These are phyloP conservation scores for Sarcophaga subvicina DNA, from an alignment of 2,888 invertebrate genomes.

Conservation along the genomic window DNA sequence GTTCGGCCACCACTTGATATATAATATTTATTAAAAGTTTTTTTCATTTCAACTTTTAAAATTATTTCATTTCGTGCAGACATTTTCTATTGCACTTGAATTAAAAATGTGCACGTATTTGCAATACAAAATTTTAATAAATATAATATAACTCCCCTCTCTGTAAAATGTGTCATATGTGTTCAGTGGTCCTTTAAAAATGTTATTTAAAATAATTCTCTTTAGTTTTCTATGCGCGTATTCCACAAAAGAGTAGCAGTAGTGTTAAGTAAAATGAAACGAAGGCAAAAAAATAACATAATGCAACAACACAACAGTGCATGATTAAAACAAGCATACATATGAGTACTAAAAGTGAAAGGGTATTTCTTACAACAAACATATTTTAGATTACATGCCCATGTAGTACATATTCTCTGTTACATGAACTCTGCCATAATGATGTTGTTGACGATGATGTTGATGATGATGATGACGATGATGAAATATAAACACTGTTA, in stretches of 20 bases:
- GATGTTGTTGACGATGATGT: not conserved
- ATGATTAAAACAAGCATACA: not conserved
- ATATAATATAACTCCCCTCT: too few relatives aligned
- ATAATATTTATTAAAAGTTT: too few relatives aligned
- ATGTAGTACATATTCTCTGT: slow-evolving; percentile 35
- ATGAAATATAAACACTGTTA: not conserved
- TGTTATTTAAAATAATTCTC: not conserved
- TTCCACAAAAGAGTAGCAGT: not conserved
- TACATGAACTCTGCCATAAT: slow-evolving; percentile 17
- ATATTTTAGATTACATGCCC: not conserved
- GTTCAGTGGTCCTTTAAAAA: not conserved
- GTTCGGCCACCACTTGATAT: too few relatives aligned
- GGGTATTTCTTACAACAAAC: slow-evolving; percentile 32
- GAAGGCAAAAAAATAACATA: not conserved
- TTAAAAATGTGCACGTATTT: too few relatives aligned
- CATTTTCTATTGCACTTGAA: too few relatives aligned
- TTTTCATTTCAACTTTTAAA: too few relatives aligned
- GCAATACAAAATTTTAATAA: too few relatives aligned
- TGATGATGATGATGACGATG: not conserved
- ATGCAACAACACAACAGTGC: not conserved
- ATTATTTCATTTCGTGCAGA: too few relatives aligned
- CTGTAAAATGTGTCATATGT: not conserved
- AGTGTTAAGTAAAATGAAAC: not conserved
- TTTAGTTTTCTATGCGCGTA: not conserved
- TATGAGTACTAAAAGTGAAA: slow-evolving; percentile 47